These are phyloP conservation scores for Steatocranus sp. DNA, from an alignment of 2,797 vertebrate genomes.

Conservation along the genomic window DNA sequence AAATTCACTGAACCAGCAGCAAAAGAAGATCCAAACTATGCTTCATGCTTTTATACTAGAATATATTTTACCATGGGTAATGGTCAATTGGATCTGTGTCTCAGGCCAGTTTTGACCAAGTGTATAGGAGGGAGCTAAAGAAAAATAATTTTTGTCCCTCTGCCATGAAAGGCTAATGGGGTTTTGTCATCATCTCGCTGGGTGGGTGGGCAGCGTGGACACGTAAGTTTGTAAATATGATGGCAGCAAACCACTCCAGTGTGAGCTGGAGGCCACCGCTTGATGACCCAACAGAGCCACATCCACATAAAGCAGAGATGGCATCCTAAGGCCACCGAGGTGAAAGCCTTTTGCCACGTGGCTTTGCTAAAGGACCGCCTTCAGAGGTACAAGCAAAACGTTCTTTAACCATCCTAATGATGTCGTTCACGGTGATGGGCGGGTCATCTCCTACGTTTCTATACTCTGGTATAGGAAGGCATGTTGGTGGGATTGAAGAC, in stretches of 20 bases:
- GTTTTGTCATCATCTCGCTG: background rate
- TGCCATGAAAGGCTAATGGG: background rate
- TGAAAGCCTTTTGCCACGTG: background rate
- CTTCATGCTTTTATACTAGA: background rate
- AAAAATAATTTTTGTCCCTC: background rate
- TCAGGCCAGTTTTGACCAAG: background rate
- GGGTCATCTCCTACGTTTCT: background rate
- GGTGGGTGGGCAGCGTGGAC: background rate
- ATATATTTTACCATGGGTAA: background rate
- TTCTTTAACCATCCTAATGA: background rate
- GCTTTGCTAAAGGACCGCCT: background rate
- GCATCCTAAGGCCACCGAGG: background rate
- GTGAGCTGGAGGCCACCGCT: background rate
- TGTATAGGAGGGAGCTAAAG: background rate
- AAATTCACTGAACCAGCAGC: background rate
- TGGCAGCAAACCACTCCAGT: background rate
- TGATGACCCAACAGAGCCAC: background rate
- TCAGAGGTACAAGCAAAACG: background rate
- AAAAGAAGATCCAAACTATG: background rate
- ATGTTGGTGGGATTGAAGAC: background rate
- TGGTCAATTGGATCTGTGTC: background rate
- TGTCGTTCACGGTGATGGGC: fast-evolving
- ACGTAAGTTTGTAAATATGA: background rate
- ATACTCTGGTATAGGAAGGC: background rate
- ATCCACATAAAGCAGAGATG: background rate